A percentile compares a stretch with the other conserved stretches of the same genome.
phyloP scores from a whole-genome alignment of 1,140 invertebrate genomes.

The Heliconius eleuchia region DNA sequence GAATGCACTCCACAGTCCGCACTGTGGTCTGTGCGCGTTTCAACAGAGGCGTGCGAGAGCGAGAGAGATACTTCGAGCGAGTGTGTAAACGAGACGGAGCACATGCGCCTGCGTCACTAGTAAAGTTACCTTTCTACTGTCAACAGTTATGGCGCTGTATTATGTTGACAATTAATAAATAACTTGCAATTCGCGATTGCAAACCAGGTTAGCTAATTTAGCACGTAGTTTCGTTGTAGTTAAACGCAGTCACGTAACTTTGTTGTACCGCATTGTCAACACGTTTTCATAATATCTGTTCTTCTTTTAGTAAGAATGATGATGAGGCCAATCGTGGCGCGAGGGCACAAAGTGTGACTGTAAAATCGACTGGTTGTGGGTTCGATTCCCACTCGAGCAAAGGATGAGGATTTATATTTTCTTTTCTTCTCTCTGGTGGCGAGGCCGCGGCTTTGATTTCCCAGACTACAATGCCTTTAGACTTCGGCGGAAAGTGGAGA shows the following conservation, averaged over 20 bases:
- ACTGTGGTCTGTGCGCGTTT: constrained; percentile 54
- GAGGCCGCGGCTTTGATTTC: no score
- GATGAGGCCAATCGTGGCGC: no score
- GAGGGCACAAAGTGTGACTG: no score
- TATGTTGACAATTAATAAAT: constrained; percentile 51
- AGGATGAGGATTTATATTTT: no score
- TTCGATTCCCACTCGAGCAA: no score
- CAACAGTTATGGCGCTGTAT: constrained; percentile 36
- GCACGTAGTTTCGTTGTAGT: constrained; percentile 3
- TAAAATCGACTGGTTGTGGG: no score
- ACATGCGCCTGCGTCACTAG: constrained; percentile 54
- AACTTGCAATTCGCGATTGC: constrained; percentile 44
- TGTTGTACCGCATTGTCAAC: not conserved
- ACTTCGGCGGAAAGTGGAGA: no score
- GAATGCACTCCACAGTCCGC: constrained; percentile 62
- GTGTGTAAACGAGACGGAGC: constrained; percentile 42
- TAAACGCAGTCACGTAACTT: constrained; percentile 10
- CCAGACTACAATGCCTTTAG: no score
- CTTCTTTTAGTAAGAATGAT: not conserved
- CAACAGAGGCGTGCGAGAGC: constrained; percentile 47
- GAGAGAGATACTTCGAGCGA: constrained; percentile 19
- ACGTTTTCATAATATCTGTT: not conserved
- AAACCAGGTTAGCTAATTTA: constrained; percentile 35
- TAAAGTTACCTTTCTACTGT: constrained; percentile 46
- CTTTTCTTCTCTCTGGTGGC: no score